phyloP scores from a whole-genome alignment of 2,888 invertebrate species.

The Brenthis hecate region DNA sequence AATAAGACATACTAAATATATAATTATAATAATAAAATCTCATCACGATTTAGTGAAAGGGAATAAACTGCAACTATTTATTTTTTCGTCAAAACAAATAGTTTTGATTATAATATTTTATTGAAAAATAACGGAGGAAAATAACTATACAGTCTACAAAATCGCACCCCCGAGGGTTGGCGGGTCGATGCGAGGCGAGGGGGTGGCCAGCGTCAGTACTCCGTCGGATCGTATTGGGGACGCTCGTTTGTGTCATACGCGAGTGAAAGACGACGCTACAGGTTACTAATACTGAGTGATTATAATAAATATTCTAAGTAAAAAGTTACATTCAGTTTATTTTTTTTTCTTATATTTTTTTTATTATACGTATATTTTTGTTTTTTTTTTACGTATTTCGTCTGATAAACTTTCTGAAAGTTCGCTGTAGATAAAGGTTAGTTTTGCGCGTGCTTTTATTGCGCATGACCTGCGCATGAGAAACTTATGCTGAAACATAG shows the following conservation, averaged over 20 bases:
- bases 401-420: conserved; percentile 52
- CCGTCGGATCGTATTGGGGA: conserved; percentile 51
- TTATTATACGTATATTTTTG: conserved; percentile 32
- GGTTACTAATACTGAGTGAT: conserved; percentile 61
- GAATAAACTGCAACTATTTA: neutral
- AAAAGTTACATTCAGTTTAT: conserved; percentile 39
- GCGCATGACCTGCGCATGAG: conserved; percentile 77
- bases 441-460: conserved; percentile 49
- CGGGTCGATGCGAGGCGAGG: conserved; percentile 56
- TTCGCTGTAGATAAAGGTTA: conserved; percentile 49
- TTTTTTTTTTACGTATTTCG: conserved; percentile 25
- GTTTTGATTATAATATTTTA: conserved; percentile 13
- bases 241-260: conserved; percentile 48
- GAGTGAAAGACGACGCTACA: conserved; percentile 65
- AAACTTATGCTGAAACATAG: conserved; percentile 44
- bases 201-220: conserved; percentile 59
- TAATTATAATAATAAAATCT: no score
- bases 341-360: conserved; percentile 14
- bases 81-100: neutral
- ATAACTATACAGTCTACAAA: conserved; percentile 22
- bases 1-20: no score
- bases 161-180: conserved; percentile 43
- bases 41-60: no score
- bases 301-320: conserved; percentile 15
- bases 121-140: conserved; percentile 22